A percentile compares a stretch with the other conserved stretches of the same genome.
These are phyloP conservation scores for Idaea biselata DNA, from an alignment of 2,888 invertebrate genomes.

Conservation along the genomic window DNA sequence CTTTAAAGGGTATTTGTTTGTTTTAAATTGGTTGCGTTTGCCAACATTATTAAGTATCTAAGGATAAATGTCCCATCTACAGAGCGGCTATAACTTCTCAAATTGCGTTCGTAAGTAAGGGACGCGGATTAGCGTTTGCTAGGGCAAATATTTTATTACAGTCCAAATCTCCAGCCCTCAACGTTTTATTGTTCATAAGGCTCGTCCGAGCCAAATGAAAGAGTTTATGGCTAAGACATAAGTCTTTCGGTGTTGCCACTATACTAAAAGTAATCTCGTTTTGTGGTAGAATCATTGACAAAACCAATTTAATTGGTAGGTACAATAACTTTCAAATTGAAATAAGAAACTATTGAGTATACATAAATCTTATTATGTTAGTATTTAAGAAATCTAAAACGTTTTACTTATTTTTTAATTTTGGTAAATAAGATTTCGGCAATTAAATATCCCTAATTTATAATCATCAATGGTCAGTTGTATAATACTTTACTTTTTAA, in stretches of 20 bases:
- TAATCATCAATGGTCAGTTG: neutral
- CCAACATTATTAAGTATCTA: conserved; percentile 38
- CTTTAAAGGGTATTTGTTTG: neutral
- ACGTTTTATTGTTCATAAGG: conserved; percentile 81
- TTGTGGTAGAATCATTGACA: conserved; percentile 24
- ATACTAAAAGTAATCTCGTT: conserved; percentile 43
- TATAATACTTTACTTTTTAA: neutral
- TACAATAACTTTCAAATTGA: neutral
- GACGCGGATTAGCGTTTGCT: conserved; percentile 77
- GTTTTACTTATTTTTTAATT: neutral
- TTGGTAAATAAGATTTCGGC: neutral
- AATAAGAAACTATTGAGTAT: neutral
- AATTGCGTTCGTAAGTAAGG: conserved; percentile 78
- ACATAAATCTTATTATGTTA: neutral
- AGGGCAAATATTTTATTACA: conserved; percentile 81
- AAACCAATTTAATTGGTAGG: neutral
- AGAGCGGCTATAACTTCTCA: conserved; percentile 71
- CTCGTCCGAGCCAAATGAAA: conserved; percentile 81
- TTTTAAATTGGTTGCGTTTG: conserved; percentile 22
- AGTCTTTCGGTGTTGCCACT: conserved; percentile 71
- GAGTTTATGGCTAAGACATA: conserved; percentile 78
- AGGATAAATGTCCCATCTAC: conserved; percentile 42
- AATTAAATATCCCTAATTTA: neutral
- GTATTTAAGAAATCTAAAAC: neutral
- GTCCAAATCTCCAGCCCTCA: conserved; percentile 80